Percentiles rank a stretch among this genome's conserved stretches.
phyloP scores from a whole-genome alignment of 2,113 vertebrate species.

The Sturnus vulgaris region DNA sequence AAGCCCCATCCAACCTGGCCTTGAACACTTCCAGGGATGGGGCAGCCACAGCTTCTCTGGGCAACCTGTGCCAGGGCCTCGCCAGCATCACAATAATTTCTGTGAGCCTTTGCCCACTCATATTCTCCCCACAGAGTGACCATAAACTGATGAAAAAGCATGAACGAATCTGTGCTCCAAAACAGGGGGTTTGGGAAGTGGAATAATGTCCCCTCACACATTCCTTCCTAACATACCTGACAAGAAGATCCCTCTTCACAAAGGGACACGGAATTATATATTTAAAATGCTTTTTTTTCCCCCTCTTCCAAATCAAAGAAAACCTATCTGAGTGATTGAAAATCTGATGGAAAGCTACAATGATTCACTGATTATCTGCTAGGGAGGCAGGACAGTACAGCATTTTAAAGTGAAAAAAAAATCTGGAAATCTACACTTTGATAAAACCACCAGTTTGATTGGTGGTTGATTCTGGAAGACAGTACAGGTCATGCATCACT shows the following conservation, averaged over 20 bases:
- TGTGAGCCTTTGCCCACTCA: background rate
- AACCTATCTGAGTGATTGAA: background rate
- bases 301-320: background rate
- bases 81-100: background rate
- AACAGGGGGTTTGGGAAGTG: background rate
- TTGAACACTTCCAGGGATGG: background rate
- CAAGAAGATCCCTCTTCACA: background rate
- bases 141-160: background rate
- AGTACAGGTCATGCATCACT: background rate
- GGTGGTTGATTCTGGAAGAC: background rate
- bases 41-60: background rate
- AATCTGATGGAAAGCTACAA: background rate
- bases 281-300: background rate
- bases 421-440: background rate
- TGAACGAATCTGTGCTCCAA: background rate
- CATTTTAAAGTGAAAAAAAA: background rate
- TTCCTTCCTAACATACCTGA: background rate
- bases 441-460: background rate
- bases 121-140: background rate
- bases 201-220: accelerated
- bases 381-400: background rate
- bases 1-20: accelerated
- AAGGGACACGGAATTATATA: background rate
- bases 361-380: background rate
- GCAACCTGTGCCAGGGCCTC: background rate